phyloP scores from a whole-genome alignment of 2,888 invertebrate species.

The Leptinotarsa peninsularis region DNA sequence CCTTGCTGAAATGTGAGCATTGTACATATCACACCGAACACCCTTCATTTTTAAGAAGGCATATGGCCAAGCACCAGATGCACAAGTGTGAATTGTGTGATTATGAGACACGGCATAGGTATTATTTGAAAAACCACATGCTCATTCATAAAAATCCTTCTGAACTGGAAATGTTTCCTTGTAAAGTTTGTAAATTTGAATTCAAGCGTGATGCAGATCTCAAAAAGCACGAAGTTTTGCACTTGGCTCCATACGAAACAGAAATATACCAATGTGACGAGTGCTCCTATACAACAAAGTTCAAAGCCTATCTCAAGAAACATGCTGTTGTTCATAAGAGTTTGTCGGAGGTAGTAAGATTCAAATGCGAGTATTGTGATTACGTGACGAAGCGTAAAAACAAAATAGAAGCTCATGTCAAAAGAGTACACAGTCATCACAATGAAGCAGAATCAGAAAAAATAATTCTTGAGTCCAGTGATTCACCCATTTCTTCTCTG shows the following conservation, averaged over 20 bases:
- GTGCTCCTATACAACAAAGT: conserved; percentile 18
- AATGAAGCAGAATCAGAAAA: neutral
- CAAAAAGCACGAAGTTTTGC: conserved; percentile 1
- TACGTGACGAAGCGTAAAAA: conserved; percentile 3
- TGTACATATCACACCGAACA: neutral
- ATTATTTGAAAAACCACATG: conserved; percentile 11
- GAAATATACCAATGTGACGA: conserved; percentile 17
- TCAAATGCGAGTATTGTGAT: conserved; percentile 22
- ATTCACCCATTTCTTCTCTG: too few species aligned
- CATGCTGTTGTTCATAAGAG: conserved; percentile 17
- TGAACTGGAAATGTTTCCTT: neutral
- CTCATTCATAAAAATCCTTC: conserved; percentile 10
- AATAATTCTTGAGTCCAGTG: too few species aligned
- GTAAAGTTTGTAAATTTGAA: conserved; percentile 1
- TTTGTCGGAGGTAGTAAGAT: neutral
- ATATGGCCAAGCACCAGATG: conserved; percentile 1
- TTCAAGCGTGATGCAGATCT: conserved; percentile 17
- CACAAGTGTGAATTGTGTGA: conserved; percentile 12
- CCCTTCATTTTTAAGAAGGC: conserved; percentile 11
- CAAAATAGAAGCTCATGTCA: conserved; percentile 12
- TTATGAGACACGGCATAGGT: neutral
- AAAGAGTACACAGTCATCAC: conserved; percentile 11
- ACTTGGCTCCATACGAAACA: neutral
- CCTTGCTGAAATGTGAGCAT: neutral
- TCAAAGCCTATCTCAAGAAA: conserved; percentile 10